phyloP scores from a whole-genome alignment of 2,113 vertebrate genomes.

The Australoheros scitulus region DNA sequence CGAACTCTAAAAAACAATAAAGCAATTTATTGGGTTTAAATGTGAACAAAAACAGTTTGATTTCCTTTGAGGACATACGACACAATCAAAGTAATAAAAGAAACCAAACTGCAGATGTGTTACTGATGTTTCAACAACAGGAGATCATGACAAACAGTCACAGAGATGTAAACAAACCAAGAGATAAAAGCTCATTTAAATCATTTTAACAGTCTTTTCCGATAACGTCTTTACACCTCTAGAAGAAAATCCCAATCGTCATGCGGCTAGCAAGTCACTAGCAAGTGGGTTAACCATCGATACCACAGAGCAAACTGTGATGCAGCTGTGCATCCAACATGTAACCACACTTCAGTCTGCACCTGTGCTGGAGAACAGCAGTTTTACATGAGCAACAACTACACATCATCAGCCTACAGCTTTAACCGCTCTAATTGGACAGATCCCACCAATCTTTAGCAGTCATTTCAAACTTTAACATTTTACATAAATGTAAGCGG shows the following conservation, averaged over 20 bases:
- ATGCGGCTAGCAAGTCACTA: slow-evolving; percentile 11
- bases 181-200: background rate
- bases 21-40: background rate
- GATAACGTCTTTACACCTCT: background rate
- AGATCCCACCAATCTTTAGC: background rate
- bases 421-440: background rate
- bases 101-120: background rate
- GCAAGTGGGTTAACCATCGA: slow-evolving; percentile 44
- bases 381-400: background rate
- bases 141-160: background rate
- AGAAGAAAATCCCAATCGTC: slow-evolving; percentile 21
- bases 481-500: background rate
- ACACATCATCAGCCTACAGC: background rate
- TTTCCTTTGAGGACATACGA: background rate
- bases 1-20: background rate
- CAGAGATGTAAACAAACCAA: background rate
- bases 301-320: slow-evolving; percentile 23
- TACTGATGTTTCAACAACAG: background rate
- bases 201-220: background rate
- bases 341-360: slow-evolving; percentile 33
- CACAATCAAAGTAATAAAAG: background rate
- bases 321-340: slow-evolving; percentile 10
- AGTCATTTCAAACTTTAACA: background rate
- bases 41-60: background rate
- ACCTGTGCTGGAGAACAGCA: slow-evolving; percentile 12